These are phyloP conservation scores for Phalanger gymnotis DNA, from an alignment of 2,797 vertebrate genomes.

Conservation along the genomic window DNA sequence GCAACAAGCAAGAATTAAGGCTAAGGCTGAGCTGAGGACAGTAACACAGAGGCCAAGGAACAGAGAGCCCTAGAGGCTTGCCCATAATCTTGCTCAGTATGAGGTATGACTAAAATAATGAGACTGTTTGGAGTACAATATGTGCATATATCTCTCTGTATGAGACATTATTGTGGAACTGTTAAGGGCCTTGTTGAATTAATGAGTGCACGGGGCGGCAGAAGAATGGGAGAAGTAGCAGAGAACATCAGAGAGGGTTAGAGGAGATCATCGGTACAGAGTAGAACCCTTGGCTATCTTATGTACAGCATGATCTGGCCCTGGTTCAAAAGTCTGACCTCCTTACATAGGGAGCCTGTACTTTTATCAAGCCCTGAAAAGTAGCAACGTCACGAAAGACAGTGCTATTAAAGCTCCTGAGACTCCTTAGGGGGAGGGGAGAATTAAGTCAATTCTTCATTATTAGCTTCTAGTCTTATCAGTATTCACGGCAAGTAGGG, in stretches of 20 bases:
- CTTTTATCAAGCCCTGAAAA: background rate
- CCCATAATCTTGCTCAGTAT: background rate
- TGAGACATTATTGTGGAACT: background rate
- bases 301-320: background rate
- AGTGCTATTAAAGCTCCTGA: background rate
- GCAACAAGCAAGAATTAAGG: no score
- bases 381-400: background rate
- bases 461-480: background rate
- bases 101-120: background rate
- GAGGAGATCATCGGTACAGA: background rate
- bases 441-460: background rate
- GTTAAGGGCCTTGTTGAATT: background rate
- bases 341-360: background rate
- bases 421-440: background rate
- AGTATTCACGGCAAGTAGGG: background rate
- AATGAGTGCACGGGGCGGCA: background rate
- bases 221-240: background rate
- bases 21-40: background rate
- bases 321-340: background rate
- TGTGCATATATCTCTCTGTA: background rate
- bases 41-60: background rate
- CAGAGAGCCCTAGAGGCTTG: background rate
- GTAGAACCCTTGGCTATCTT: background rate
- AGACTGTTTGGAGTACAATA: background rate
- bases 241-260: background rate